Base-by-base conservation (phyloP, 2,113 vertebrate species). In the Rhinichthys klamathensis region DNA sequence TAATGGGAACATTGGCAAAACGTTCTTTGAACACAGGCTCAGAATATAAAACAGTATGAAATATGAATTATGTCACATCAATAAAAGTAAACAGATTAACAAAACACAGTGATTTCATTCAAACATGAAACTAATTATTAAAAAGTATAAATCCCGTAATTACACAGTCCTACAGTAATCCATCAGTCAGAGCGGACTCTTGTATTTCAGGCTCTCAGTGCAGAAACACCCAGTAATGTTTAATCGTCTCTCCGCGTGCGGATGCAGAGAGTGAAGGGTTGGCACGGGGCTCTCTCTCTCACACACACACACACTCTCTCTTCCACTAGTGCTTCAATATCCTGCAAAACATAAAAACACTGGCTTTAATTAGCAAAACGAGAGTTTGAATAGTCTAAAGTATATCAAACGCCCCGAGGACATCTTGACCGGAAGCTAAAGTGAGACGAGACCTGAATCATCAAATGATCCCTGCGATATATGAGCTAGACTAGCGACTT, bases 341-440 rank as follows among this genome's bases (percentile, higher is more conserved):
- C 78, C 88, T 89, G 82, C 6, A 65, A 81, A 41, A 82, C 49
- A 84, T 27, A 60, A 65, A 69, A 54, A 80, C 69, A 72, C 0
- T 41, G 2, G 10, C 35, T 5, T 72, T 72, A 72, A 72, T 70
- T 10, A 32, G 38, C 67, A 23, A 15, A 60, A 3, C 11, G 18
- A 72, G 16, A 11, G 18, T 49, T 9, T 58, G 16, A 46, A 74
- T 15, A 78, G 30, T 23, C 7, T 8, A 27, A 27, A 25, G 27
- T 27, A 63, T 63, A 8, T 69, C 32, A 44, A 35, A 13, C 0
- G 1, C 5, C 69, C 21, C 67, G 6, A 16, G 72, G 27, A 74
- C 41, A 74, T 27, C 23, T 16, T 74, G 70, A 74, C 70, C 41
- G 49, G 70, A 74, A 74, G 70, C 12, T 46, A 25, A 16, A 74